A percentile compares a stretch with the other conserved stretches of the same genome.
Conservation (phyloP, 2,888 invertebrate species). For the Meteorus cinctellus region DNA sequence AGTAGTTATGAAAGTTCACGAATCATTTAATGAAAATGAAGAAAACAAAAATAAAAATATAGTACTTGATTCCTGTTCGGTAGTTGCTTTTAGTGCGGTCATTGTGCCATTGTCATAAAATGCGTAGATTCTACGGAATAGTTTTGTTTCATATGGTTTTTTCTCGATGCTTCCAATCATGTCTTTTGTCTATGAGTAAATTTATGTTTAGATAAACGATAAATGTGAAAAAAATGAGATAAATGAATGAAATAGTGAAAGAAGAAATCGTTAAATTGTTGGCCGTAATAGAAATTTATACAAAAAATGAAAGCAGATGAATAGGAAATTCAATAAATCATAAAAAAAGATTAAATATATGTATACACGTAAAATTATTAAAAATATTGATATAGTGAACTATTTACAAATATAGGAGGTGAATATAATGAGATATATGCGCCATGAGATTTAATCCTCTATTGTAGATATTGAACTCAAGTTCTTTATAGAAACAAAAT, state of each 20-base stretch:
- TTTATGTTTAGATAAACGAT: neutral
- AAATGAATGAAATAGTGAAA: neutral
- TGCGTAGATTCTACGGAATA: constrained; percentile 9
- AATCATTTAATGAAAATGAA: neutral
- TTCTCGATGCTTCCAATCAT: neutral
- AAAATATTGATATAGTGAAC: neutral
- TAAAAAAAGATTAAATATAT: constrained; percentile 13
- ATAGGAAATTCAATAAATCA: neutral
- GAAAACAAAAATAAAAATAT: neutral
- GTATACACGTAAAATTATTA: constrained; percentile 24
- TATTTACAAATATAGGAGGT: neutral
- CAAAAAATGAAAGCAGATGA: neutral
- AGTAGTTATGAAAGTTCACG: neutral
- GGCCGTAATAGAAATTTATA: constrained; percentile 22
- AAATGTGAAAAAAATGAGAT: neutral
- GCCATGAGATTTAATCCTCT: neutral
- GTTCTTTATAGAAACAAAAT: neutral
- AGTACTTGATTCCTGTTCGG: neutral
- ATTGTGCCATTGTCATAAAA: constrained; percentile 25
- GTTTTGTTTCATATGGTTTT: constrained; percentile 2
- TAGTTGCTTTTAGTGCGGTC: constrained; percentile 32
- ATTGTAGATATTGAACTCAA: neutral
- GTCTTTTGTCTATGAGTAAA: neutral
- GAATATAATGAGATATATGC: neutral
- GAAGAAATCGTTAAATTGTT: constrained; percentile 18